Conservation (phyloP, 2,113 vertebrate species). For the Pampusana beccarii region DNA sequence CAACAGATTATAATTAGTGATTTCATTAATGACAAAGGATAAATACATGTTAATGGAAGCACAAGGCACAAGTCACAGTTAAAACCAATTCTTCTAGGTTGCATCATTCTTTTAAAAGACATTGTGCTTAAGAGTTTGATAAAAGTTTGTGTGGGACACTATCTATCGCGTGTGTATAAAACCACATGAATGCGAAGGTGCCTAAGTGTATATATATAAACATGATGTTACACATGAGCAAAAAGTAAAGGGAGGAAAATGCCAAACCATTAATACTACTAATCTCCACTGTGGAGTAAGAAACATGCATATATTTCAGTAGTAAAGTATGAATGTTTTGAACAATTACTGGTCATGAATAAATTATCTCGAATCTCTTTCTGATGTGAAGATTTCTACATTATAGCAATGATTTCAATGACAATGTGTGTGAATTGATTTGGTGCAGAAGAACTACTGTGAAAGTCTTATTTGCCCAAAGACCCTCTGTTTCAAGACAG, state of each 20-base stretch:
- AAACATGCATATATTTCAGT: background rate
- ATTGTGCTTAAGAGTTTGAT: background rate
- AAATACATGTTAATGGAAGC: background rate
- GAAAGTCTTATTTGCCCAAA: background rate
- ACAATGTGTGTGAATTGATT: background rate
- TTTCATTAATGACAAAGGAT: background rate
- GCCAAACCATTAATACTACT: background rate
- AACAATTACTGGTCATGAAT: background rate
- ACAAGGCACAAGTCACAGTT: background rate
- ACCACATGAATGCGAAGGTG: background rate
- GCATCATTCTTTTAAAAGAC: background rate
- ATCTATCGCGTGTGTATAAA: background rate
- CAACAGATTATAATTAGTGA: background rate
- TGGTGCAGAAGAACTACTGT: background rate
- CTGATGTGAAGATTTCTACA: background rate
- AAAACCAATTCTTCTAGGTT: background rate
- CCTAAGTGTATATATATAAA: background rate
- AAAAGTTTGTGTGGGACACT: background rate
- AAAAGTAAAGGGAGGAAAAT: background rate
- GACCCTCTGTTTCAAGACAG: background rate
- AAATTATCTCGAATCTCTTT: background rate
- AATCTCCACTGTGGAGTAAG: background rate
- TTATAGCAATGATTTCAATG: background rate
- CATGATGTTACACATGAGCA: background rate
- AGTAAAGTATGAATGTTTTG: background rate